Base-by-base conservation (phyloP, 2,888 invertebrate species). In the Stegana nigrithorax region DNA sequence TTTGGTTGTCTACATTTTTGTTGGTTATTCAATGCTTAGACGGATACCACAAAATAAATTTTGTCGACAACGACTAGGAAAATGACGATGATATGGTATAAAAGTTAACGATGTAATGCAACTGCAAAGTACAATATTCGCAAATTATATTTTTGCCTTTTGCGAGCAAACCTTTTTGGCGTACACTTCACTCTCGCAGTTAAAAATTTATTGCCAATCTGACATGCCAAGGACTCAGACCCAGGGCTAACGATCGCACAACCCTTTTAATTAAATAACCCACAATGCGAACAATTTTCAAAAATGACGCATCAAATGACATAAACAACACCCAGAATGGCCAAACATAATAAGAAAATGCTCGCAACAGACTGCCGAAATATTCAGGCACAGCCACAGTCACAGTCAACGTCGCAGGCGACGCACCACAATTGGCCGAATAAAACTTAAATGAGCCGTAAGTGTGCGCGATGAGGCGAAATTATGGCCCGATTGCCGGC, bases 251-350 rank as follows among this genome's bases (percentile, higher is more conserved):
- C 39, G 6, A 17, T 8, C 36, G 21, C 32, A 32, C 32, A 39
- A 39, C 27, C 53, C 26, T 55, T 25, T 55, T 36, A 51, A 51
- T 51, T 51, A 51, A 51, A 51, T 51, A 17, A 27, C n/a, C 27
- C 29, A 26, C 26, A 26, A 51, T 14, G 17, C 14, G 14, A 39
- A 39, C n/a, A 14, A 39, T 8, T 39, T n/a, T n/a, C n/a, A n/a
- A n/a, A n/a, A n/a, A n/a, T n/a, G n/a, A n/a, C n/a, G n/a, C n/a
- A n/a, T n/a, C n/a, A n/a, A 44, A n/a, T n/a, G 2, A 5, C 44
- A 44, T 4, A 5, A 44, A 3, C 44, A 44, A 17, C n/a, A 44
- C 14, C 7, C 5, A 10, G 10, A 44, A 44, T 19, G n/a, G 17
- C 17, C 8, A 14, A 44, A 44, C 19, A 19, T 17, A 44, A 44